These are phyloP conservation scores for Numida meleagris DNA, from an alignment of 2,113 vertebrate genomes.

Conservation along the genomic window DNA sequence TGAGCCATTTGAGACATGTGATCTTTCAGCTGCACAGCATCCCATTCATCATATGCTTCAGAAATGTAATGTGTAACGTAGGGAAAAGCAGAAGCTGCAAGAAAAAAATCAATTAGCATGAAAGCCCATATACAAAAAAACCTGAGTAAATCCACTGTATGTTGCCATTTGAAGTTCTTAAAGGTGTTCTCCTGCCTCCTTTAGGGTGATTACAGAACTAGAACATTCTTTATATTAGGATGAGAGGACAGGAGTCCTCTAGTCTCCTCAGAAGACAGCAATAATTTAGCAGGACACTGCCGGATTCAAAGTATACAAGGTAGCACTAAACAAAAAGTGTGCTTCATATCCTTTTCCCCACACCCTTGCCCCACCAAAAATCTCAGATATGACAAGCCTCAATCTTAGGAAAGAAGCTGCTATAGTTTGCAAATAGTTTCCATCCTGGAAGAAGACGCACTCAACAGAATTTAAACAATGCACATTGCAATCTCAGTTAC, in stretches of 20 bases:
- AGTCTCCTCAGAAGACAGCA: background rate
- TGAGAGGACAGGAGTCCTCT: background rate
- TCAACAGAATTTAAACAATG: conserved; percentile 50
- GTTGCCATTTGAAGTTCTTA: background rate
- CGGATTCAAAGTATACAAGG: background rate
- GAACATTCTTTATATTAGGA: background rate
- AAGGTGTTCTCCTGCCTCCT: background rate
- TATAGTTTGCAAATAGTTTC: conserved; percentile 65
- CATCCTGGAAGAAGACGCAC: conserved; percentile 46
- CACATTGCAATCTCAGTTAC: conserved; percentile 47
- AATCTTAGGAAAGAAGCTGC: background rate
- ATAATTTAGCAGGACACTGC: background rate
- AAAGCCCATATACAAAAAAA: background rate
- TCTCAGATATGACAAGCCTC: conserved; percentile 52
- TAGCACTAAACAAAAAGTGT: conserved; percentile 14
- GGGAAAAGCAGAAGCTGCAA: conserved; percentile 14
- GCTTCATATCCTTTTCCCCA: conserved; percentile 16
- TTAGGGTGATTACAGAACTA: background rate
- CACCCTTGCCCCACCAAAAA: conserved; percentile 58
- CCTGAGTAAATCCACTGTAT: background rate
- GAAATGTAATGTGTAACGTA: background rate
- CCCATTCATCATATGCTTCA: background rate
- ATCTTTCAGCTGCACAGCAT: background rate
- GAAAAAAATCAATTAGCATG: conserved; percentile 14
- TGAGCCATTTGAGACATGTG: background rate